A percentile compares a stretch with the other conserved stretches of the same genome.
phyloP scores from a whole-genome alignment of 23 tunicate genomes.

The Botrylloides violaceus region DNA sequence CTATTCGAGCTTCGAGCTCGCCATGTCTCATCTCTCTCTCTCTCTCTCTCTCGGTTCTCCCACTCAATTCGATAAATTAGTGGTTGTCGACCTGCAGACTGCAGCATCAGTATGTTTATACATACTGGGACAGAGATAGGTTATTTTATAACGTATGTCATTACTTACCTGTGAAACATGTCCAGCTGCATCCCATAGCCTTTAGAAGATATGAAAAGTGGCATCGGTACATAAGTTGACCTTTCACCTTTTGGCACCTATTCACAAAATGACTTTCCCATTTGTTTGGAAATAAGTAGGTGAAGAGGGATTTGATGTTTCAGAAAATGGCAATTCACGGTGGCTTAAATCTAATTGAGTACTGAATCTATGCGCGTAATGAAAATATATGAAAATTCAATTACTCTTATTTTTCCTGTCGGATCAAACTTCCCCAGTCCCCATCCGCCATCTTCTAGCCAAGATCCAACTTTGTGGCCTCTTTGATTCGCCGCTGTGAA shows the following conservation, averaged over 20 bases:
- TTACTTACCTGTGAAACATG: constrained; percentile 15
- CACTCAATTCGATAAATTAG: no score
- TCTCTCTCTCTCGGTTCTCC: no score
- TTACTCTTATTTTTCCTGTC: constrained; percentile 9
- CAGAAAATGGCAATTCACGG: not conserved
- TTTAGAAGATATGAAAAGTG: constrained; percentile 8
- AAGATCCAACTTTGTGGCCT: constrained; percentile 19
- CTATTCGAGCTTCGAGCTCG: no score
- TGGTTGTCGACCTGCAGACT: no score
- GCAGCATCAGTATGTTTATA: no score
- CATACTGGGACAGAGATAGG: no score
- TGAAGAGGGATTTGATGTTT: not conserved
- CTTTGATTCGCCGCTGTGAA: constrained; percentile 8
- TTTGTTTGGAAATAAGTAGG: not conserved
- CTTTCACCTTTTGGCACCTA: constrained; percentile 16
- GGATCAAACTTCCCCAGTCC: constrained; percentile 13
- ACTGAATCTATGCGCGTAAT: not conserved
- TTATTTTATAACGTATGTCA: no score
- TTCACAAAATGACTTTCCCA: not conserved
- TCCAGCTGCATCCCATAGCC: constrained; percentile 20
- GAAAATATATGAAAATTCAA: not conserved
- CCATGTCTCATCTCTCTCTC: no score
- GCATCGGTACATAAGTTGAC: constrained; percentile 11
- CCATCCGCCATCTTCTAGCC: constrained; percentile 16
- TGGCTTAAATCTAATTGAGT: not conserved